Conservation (phyloP, 2,113 vertebrate genomes). For the Gadus macrocephalus region DNA sequence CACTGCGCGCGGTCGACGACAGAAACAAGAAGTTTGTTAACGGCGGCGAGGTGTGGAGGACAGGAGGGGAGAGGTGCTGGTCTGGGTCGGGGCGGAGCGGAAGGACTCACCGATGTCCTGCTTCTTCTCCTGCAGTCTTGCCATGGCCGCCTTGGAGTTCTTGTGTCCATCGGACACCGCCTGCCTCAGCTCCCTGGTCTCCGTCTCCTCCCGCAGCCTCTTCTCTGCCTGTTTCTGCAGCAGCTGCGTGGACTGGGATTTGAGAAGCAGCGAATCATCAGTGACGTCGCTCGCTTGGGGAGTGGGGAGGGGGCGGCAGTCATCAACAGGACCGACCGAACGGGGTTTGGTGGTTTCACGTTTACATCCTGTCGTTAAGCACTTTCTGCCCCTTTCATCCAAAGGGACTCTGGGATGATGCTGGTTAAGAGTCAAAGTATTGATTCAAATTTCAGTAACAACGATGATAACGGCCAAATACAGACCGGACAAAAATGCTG, state of each 20-base stretch:
- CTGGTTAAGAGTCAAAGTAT: too few species aligned
- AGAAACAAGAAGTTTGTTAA: not conserved
- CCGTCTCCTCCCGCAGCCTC: slow-evolving; percentile 74
- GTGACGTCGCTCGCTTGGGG: too few species aligned
- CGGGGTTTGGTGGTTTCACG: too few species aligned
- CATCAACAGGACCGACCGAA: too few species aligned
- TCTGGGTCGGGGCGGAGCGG: not conserved
- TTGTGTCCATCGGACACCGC: slow-evolving; percentile 80
- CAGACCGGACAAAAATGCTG: too few species aligned
- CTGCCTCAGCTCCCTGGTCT: slow-evolving; percentile 77
- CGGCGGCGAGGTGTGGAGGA: not conserved
- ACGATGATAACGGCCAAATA: too few species aligned
- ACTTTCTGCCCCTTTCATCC: too few species aligned
- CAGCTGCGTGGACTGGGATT: slow-evolving; percentile 71
- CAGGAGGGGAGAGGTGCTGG: not conserved
- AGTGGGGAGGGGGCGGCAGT: too few species aligned
- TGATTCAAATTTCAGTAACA: too few species aligned
- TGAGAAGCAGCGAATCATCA: too few species aligned
- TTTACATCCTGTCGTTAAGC: too few species aligned
- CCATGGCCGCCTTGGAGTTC: slow-evolving; percentile 76
- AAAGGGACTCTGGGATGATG: too few species aligned
- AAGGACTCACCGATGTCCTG: slow-evolving; percentile 73
- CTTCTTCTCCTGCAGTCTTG: slow-evolving; percentile 77
- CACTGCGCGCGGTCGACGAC: slow-evolving; percentile 59
- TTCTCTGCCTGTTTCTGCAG: slow-evolving; percentile 72